Conservation (phyloP, 2,888 invertebrate genomes). For the Brachylomia viminalis region DNA sequence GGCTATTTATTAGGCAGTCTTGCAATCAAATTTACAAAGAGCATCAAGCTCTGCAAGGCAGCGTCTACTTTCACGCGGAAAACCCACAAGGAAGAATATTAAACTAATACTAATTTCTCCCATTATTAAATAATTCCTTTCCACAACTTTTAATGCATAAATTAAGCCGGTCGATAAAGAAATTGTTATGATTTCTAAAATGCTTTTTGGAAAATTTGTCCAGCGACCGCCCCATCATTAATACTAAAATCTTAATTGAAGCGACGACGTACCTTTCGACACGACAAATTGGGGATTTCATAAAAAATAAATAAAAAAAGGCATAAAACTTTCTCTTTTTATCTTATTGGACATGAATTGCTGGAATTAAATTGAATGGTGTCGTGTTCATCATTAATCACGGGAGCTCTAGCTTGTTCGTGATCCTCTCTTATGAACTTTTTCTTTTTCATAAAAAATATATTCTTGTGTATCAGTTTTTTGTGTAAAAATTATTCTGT, state of each 20-base stretch:
- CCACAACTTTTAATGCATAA: conserved; percentile 26
- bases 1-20: neutral
- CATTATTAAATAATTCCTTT: conserved; percentile 8
- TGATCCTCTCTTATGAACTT: conserved; percentile 74
- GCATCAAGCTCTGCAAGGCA: neutral
- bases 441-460: conserved; percentile 72
- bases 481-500: conserved; percentile 40
- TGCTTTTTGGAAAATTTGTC: conserved; percentile 32
- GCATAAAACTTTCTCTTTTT: conserved; percentile 73
- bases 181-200: conserved; percentile 51
- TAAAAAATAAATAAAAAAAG: conserved; percentile 71
- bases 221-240: conserved; percentile 51
- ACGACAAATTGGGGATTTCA: conserved; percentile 62
- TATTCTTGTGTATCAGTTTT: conserved; percentile 63
- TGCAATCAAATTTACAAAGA: neutral
- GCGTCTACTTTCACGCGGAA: neutral
- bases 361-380: conserved; percentile 83
- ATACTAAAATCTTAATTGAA: conserved; percentile 66
- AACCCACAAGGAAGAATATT: neutral
- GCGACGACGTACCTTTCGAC: conserved; percentile 58
- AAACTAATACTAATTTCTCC: conserved; percentile 12
- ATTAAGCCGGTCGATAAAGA: conserved; percentile 21
- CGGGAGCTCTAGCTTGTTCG: conserved; percentile 76
- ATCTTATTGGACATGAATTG: conserved; percentile 78
- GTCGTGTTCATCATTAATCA: conserved; percentile 84